Percentiles rank a stretch among this genome's conserved stretches.
phyloP scores from a whole-genome alignment of 2,888 invertebrate genomes.

The Leptodirus hochenwartii region DNA sequence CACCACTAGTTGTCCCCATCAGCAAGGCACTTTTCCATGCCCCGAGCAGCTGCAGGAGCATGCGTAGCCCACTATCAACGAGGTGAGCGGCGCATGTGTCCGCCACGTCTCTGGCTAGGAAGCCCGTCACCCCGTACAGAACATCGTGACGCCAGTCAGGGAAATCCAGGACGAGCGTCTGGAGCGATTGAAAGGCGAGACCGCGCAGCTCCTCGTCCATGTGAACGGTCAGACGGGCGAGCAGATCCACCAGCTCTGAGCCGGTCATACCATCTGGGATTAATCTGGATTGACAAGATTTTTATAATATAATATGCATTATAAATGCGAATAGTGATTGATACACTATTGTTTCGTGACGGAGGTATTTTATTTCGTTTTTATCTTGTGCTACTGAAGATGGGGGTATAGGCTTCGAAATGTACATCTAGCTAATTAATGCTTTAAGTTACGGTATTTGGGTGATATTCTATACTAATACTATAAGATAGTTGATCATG shows the following conservation, averaged over 20 bases:
- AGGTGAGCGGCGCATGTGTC: conserved; percentile 80
- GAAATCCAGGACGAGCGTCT: conserved; percentile 90
- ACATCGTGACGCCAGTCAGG: conserved; percentile 97
- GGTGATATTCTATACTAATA: too few species aligned
- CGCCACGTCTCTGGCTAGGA: conserved; percentile 79
- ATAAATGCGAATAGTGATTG: too few species aligned
- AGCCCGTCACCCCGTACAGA: conserved; percentile 83
- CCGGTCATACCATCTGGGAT: conserved; percentile 96
- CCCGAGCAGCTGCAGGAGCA: conserved; percentile 79
- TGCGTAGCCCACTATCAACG: conserved; percentile 82
- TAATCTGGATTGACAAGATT: too few species aligned
- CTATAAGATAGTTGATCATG: too few species aligned
- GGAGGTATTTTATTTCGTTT: too few species aligned
- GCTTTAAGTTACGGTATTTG: too few species aligned
- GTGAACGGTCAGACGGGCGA: conserved; percentile 86
- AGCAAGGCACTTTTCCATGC: conserved; percentile 82
- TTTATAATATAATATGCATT: too few species aligned
- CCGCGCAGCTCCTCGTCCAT: conserved; percentile 95
- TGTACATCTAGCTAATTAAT: too few species aligned
- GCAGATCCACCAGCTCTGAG: conserved; percentile 82
- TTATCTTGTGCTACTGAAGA: too few species aligned
- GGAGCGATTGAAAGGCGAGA: conserved; percentile 84
- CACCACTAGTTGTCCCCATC: conserved; percentile 3
- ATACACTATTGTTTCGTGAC: too few species aligned
- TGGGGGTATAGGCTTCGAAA: too few species aligned